phyloP scores from a whole-genome alignment of 2,888 invertebrate genomes.

The Steinernema scapterisci region DNA sequence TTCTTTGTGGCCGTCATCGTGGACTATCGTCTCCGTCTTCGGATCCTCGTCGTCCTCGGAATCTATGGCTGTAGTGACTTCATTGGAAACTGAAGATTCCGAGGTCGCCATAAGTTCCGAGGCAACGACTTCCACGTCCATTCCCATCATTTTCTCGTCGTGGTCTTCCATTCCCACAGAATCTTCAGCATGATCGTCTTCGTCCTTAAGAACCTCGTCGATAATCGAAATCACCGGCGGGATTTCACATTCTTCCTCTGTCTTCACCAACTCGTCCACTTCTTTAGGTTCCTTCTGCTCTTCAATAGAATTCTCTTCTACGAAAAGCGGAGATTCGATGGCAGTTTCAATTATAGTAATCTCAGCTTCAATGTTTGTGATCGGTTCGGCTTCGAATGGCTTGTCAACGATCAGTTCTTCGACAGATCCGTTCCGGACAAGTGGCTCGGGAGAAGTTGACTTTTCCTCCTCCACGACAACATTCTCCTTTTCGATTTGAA shows the following conservation, averaged over 20 bases:
- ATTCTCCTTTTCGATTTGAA: not conserved
- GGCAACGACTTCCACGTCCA: slow-evolving; percentile 12
- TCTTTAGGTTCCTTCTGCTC: not conserved
- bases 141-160: slow-evolving; percentile 5
- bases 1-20: too few species aligned
- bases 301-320: not conserved
- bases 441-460: not conserved
- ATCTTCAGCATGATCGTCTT: not conserved
- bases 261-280: not conserved
- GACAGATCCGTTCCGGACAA: not conserved
- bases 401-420: not conserved
- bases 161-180: not conserved
- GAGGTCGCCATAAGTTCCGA: slow-evolving; percentile 18
- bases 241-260: slow-evolving; percentile 14
- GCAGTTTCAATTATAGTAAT: too few species aligned
- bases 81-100: not conserved
- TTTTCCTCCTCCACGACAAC: too few species aligned
- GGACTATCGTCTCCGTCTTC: not conserved
- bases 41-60: not conserved
- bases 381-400: too few species aligned
- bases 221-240: slow-evolving; percentile 16
- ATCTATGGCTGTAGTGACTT: not conserved
- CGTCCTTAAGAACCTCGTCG: slow-evolving; percentile 5
- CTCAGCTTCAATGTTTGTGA: too few species aligned
- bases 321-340: too few species aligned